Evolutionary conservation across 2,888 invertebrate species (phyloP).

Genomic region (Parochlus steinenii): DNA sequence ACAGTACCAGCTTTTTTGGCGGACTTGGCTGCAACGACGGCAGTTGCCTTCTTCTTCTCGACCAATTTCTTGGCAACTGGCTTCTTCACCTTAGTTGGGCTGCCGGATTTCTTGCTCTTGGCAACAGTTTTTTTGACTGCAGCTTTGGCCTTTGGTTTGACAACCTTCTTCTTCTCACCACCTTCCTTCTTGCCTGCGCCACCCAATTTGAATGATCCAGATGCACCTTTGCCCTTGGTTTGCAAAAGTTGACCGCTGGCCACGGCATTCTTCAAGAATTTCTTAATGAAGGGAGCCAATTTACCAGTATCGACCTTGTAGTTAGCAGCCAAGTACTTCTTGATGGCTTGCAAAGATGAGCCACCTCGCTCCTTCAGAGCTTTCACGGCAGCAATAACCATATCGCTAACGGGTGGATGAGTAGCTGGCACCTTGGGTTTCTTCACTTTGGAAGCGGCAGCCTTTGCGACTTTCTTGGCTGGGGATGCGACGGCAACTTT

Average conservation of each 20-base stretch:
- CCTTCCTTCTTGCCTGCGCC: background rate
- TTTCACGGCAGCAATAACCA: slow-evolving; percentile 40
- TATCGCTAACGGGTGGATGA: slow-evolving; percentile 35
- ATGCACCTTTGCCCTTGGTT: slow-evolving; percentile 37
- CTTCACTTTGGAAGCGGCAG: slow-evolving; percentile 19
- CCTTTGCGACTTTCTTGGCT: slow-evolving; percentile 17
- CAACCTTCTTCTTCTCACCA: background rate
- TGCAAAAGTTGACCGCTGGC: slow-evolving; percentile 34
- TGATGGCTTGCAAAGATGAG: slow-evolving; percentile 38
- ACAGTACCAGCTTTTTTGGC: too few species aligned
- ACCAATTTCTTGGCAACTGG: background rate
- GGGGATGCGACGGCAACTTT: slow-evolving; percentile 19
- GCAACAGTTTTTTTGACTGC: background rate
- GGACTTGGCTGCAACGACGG: too few species aligned
- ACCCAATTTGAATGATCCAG: slow-evolving; percentile 34
- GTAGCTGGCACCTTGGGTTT: slow-evolving; percentile 26
- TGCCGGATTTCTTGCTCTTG: background rate
- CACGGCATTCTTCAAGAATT: slow-evolving; percentile 40
- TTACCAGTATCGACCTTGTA: slow-evolving; percentile 44
- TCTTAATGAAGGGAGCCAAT: slow-evolving; percentile 39
- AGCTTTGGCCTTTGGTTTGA: background rate
- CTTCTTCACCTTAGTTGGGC: background rate
- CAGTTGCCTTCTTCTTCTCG: too few species aligned
- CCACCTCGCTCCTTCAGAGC: slow-evolving; percentile 39
- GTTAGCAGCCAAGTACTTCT: slow-evolving; percentile 41